Evolutionary conservation across 2,113 vertebrate genomes (phyloP).

Genomic region (Maccullochella peelii): DNA sequence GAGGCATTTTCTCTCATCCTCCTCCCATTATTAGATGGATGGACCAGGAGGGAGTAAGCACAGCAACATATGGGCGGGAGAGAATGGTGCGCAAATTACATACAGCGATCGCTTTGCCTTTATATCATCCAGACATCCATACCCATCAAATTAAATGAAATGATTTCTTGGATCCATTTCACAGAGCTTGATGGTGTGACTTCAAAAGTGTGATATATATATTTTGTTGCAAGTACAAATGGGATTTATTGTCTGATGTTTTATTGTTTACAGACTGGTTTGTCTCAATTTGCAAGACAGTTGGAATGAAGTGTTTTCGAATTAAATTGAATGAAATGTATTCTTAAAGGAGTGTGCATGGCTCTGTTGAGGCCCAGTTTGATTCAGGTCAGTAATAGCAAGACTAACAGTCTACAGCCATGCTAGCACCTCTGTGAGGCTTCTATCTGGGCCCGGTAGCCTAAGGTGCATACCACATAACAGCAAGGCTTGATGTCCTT

Average conservation of each 20-base stretch:
- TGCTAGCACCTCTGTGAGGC: no score
- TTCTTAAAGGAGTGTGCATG: no score
- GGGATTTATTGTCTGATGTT: not conserved
- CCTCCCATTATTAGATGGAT: slow-evolving; percentile 76
- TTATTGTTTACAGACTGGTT: not conserved
- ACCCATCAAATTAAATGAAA: slow-evolving; percentile 21
- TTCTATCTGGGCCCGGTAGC: not conserved
- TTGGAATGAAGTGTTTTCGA: not conserved
- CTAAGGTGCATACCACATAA: not conserved
- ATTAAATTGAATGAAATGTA: no score
- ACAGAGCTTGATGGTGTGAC: not conserved
- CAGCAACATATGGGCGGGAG: slow-evolving; percentile 64
- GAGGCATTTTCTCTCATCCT: slow-evolving; percentile 76
- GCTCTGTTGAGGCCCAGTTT: no score
- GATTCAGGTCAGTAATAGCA: no score
- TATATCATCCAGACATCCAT: slow-evolving; percentile 22
- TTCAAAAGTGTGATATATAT: slow-evolving; percentile 8
- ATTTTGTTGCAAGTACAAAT: not conserved
- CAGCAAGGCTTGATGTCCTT: not conserved
- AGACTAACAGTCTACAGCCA: not conserved
- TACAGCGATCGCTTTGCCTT: slow-evolving; percentile 28
- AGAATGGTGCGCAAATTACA: slow-evolving; percentile 46
- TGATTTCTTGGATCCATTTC: slow-evolving; percentile 20
- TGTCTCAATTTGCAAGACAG: not conserved
- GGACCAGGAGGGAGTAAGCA: slow-evolving; percentile 63